Percentiles rank a stretch among this genome's conserved stretches.
These are phyloP conservation scores for Nesidiocoris tenuis DNA, from an alignment of 2,888 invertebrate species.

Conservation along the genomic window DNA sequence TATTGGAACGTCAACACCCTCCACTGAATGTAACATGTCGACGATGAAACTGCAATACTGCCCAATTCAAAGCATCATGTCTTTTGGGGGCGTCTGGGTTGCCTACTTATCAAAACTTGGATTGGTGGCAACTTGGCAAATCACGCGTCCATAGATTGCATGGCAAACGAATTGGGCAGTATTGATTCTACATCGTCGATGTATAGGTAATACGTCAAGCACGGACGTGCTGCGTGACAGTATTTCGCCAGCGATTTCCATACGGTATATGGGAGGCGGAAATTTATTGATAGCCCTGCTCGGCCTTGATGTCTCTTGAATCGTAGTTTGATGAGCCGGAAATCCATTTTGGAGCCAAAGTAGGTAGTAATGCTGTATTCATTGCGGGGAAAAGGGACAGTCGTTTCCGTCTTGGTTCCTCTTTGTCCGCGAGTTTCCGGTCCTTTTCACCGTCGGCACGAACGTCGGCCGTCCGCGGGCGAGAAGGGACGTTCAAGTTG, in stretches of 20 bases:
- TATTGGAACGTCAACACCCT: no score
- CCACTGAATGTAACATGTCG: no score
- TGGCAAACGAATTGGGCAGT: no score
- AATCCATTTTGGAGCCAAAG: neutral
- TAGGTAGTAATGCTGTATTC: neutral
- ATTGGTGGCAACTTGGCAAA: no score
- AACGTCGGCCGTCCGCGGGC: neutral
- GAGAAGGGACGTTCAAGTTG: neutral
- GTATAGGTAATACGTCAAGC: no score
- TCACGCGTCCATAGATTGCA: no score
- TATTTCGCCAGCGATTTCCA: neutral
- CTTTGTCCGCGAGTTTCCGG: neutral
- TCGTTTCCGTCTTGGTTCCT: neutral
- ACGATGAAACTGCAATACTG: no score
- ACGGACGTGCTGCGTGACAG: no score
- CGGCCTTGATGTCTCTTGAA: constrained; percentile 17
- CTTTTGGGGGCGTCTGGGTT: no score
- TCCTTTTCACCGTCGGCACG: neutral
- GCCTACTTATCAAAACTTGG: no score
- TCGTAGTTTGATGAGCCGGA: constrained; percentile 15
- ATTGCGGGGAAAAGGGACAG: neutral
- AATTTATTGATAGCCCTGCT: neutral
- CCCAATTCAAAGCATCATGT: no score
- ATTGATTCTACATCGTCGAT: no score
- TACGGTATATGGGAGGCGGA: neutral